Evolutionary conservation across 2,888 invertebrate genomes (phyloP), one percentile per base, ranked within the genome.

Genomic region (Deroplatys truncata): DNA sequence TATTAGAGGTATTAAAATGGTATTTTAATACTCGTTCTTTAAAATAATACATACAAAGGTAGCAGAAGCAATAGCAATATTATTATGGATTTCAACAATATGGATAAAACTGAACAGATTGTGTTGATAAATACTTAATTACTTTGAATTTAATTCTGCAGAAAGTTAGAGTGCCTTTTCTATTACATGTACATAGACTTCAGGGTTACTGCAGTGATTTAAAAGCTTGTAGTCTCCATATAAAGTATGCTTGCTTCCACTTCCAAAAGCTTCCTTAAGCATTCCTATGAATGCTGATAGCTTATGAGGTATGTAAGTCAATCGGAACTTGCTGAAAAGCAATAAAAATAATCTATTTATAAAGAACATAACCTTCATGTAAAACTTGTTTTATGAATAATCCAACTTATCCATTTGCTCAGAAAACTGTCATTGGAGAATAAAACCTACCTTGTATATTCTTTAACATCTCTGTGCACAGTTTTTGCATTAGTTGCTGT

Each of bases 221-320:
- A 97, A 92, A 0, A 95, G 94, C 92, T 97, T 96, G 94, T 98
- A 98, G 94, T 98, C 98, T 0, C 96, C 98, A 92, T 95, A 98
- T 90, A 98, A 95, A 90, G 95, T 94, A 93, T 97, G 97, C 88
- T 95, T 94, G 1, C 95, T 95, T 35, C 94, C 93, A 43, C 93
- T 92, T 84, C 96, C 96, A 92, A 98, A 98, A 2, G 96, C 95
- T 86, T 96, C 96, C 91, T 94, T 94, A 90, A 98, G 93, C 94
- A 98, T 96, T 49, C 94, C 92, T 0, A 95, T 96, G 94, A 98
- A 98, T 35, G 95, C 94, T 85, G 95, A 94, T 92, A 98, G 93
- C 91, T 95, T 95, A 93, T 98, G 98, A 0, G 98, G 98, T 94
- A 97, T 98, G 94, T 98, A 98, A 56, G 98, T 98, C 56, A 98